phyloP scores from a whole-genome alignment of 2,797 vertebrate species.

The Sardinella longiceps region DNA sequence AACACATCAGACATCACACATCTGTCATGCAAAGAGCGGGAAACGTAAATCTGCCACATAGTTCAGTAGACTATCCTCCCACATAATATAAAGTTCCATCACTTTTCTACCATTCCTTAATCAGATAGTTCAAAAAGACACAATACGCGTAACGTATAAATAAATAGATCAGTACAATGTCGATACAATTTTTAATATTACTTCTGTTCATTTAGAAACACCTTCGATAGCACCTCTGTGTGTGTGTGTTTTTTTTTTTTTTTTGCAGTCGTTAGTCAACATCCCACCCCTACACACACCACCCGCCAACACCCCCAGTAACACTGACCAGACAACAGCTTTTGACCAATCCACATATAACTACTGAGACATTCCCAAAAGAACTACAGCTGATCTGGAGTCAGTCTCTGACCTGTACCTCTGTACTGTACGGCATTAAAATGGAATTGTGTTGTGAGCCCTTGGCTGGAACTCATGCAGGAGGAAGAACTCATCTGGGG shows the following conservation, averaged over 20 bases:
- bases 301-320: background rate
- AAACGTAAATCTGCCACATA: background rate
- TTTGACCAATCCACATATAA: background rate
- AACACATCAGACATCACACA: slow-evolving; percentile 11
- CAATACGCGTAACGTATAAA: slow-evolving; percentile 72
- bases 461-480: background rate
- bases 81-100: background rate
- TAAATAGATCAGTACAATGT: slow-evolving; percentile 71
- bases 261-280: slow-evolving; percentile 32
- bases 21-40: slow-evolving; percentile 17
- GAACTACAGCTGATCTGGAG: background rate
- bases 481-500: background rate
- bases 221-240: slow-evolving; percentile 59
- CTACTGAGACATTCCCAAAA: background rate
- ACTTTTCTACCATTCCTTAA: slow-evolving; percentile 19
- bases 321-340: slow-evolving; percentile 9
- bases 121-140: slow-evolving; percentile 2
- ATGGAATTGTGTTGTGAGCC: background rate
- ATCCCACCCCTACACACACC: too few species aligned
- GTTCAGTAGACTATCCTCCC: background rate
- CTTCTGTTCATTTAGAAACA: slow-evolving; percentile 56
- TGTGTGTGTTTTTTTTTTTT: too few species aligned
- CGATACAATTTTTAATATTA: slow-evolving; percentile 65
- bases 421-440: background rate
- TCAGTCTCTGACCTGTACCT: background rate